Evolutionary conservation across 2,888 invertebrate species (phyloP).

Genomic region (Sphinx pinastri): DNA sequence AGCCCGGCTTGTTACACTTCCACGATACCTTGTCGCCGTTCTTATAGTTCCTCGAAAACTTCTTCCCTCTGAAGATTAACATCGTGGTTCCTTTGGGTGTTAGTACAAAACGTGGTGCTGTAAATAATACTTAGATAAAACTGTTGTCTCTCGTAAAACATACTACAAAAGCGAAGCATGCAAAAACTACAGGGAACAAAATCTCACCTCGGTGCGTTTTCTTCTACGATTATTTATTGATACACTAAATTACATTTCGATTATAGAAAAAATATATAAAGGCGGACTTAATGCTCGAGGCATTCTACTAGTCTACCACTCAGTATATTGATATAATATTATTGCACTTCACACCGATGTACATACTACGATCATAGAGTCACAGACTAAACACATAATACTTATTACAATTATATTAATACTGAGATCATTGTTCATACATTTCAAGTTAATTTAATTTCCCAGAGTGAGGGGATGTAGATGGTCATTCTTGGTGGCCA

Average conservation of each 20-base stretch:
- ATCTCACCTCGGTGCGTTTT: neutral
- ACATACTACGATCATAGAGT: neutral
- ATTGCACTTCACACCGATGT: neutral
- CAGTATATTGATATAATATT: neutral
- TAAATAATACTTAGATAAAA: neutral
- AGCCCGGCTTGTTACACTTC: conserved; percentile 57
- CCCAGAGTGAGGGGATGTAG: conserved; percentile 40
- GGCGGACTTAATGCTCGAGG: neutral
- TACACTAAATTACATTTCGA: neutral
- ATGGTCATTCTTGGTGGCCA: conserved; percentile 53
- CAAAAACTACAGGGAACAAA: neutral
- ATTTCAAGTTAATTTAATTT: neutral
- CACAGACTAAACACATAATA: neutral
- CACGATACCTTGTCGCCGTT: conserved; percentile 56
- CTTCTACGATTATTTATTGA: neutral
- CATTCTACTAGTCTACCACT: neutral
- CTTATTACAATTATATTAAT: neutral
- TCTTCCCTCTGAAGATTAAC: conserved; percentile 47
- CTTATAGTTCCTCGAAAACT: conserved; percentile 58
- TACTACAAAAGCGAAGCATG: neutral
- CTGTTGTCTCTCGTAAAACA: neutral
- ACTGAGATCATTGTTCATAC: neutral
- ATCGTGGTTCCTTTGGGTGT: conserved; percentile 54
- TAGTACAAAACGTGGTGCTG: conserved; percentile 28
- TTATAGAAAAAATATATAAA: neutral